Conservation (phyloP, 2,888 invertebrate genomes). For the Xylocampa areola region DNA sequence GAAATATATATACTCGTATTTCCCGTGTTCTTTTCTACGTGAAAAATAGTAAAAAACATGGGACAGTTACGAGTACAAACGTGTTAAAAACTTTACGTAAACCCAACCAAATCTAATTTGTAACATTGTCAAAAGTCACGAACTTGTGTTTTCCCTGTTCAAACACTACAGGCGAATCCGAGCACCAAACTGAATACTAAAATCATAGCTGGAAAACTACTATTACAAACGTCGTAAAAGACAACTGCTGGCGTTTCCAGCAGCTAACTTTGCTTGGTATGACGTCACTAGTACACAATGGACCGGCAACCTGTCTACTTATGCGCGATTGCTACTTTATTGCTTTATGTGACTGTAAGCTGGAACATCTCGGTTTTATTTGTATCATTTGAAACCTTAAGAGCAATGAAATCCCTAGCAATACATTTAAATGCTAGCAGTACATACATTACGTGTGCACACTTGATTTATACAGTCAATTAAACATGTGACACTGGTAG, state of each 20-base stretch:
- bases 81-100: slow-evolving; percentile 7
- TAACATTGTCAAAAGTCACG: slow-evolving; percentile 42
- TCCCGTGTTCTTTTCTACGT: neutral
- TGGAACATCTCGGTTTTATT: slow-evolving; percentile 39
- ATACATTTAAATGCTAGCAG: too few species aligned
- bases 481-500: too few species aligned
- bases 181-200: slow-evolving; percentile 47
- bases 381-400: slow-evolving; percentile 32
- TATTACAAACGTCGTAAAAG: slow-evolving; percentile 35
- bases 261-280: slow-evolving; percentile 33
- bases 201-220: slow-evolving; percentile 35
- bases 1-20: too few species aligned
- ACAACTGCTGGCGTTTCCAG: slow-evolving; percentile 26
- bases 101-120: slow-evolving; percentile 9
- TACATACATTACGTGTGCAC: too few species aligned
- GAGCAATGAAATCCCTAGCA: too few species aligned
- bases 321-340: slow-evolving; percentile 40
- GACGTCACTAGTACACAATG: slow-evolving; percentile 32
- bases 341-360: slow-evolving; percentile 33
- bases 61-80: neutral
- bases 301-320: slow-evolving; percentile 36
- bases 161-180: slow-evolving; percentile 38
- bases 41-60: neutral
- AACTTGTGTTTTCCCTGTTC: slow-evolving; percentile 39
- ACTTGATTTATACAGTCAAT: too few species aligned